phyloP scores from a whole-genome alignment of 2,797 vertebrate species.

The Anguilla anguilla region DNA sequence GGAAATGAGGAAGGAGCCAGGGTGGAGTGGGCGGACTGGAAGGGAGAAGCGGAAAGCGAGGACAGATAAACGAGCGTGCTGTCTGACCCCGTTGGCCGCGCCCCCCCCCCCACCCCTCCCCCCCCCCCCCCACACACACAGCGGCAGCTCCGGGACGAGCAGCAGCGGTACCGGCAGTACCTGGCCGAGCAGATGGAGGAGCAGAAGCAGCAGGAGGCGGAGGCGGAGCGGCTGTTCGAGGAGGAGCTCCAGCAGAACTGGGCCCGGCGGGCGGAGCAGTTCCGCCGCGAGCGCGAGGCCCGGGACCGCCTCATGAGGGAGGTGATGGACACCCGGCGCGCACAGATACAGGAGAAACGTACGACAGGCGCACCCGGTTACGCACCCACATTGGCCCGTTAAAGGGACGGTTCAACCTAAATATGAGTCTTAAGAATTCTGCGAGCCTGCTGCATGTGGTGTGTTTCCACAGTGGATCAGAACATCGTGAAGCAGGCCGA shows the following conservation, averaged over 20 bases:
- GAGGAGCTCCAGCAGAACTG: constrained; percentile 69
- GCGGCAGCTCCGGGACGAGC: constrained; percentile 75
- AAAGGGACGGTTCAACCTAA: too few relatives aligned
- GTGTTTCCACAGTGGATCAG: constrained; percentile 66
- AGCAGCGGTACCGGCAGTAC: constrained; percentile 74
- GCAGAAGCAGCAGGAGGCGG: constrained; percentile 70
- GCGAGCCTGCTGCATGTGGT: constrained; percentile 17
- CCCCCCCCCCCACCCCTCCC: background rate
- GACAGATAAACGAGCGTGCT: background rate
- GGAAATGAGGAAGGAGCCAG: background rate
- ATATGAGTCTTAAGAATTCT: background rate
- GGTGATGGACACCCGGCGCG: constrained; percentile 71
- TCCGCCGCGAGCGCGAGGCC: constrained; percentile 66
- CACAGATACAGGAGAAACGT: constrained; percentile 85
- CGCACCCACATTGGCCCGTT: background rate
- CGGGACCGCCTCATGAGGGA: constrained; percentile 76
- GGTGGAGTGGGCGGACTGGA: background rate
- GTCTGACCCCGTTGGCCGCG: background rate
- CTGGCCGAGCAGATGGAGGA: constrained; percentile 71
- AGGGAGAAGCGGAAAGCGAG: background rate
- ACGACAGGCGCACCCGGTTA: constrained; percentile 49
- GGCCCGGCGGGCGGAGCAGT: constrained; percentile 64
- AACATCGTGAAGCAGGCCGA: constrained; percentile 72
- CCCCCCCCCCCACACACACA: constrained; percentile 50
- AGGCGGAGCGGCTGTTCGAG: constrained; percentile 70